Base-by-base conservation (phyloP, 2,797 vertebrate genomes). In the Anas flavirostris region DNA sequence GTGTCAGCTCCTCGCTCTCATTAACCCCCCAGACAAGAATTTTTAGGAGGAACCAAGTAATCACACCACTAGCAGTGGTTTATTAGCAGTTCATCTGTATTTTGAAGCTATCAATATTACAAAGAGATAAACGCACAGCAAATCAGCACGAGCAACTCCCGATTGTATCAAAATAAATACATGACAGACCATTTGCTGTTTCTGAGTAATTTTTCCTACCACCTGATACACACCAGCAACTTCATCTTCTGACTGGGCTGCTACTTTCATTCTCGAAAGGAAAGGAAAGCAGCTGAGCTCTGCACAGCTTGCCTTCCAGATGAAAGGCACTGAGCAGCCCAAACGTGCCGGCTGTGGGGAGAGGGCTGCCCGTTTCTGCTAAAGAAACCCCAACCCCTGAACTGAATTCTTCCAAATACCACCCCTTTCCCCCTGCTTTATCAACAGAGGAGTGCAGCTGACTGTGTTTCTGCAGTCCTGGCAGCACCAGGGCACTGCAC, bases 191-290 rank as follows among this genome's bases (percentile, higher is more conserved):
- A 46, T 70, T 25, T 78, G 91, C 83, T 91, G 59, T 73, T 82
- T 77, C 48, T 56, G 88, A 46, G 35, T 55, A 29, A 43, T 88
- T 94, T 91, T 93, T 93, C 50, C 77, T 62, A 92, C 53, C 88
- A 96, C 90, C 90, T 96, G 94, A 91, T 88, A 39, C 33, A 91
- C 8, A 90, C 46, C 91, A 91, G 41, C 92, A 86, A 39, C 46
- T 87, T 58, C 59, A 21, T 76, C 58, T 88, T 91, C 84, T 97
- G 87, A 90, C 52, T 96, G 92, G 33, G 73, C 41, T 74, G 66
- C 79, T 92, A 93, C 95, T 96, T 96, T 96, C 91, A 88, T 86
- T 95, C 95, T 95, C 86, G 92, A 96, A 97, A 91, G 87, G 96
- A 95, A 95, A 96, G 92, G 90, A 92, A 95, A 90, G 83, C 91